A percentile compares a stretch with the other conserved stretches of the same genome.
phyloP scores from a whole-genome alignment of 37 sponge, comb jelly and placozoan species.

The Geodia barretti region DNA sequence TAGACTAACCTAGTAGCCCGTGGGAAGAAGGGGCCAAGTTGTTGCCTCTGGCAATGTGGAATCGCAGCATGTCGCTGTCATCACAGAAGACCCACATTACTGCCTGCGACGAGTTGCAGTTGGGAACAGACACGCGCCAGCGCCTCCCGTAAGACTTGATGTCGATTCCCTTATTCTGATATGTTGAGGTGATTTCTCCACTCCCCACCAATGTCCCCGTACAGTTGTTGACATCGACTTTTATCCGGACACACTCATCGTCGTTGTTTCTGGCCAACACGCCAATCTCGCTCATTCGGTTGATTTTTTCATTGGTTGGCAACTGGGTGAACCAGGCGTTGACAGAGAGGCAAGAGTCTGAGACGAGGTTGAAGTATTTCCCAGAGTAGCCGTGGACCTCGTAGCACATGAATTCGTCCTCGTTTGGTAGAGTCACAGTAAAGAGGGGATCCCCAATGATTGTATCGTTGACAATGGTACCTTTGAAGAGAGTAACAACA shows the following conservation, averaged over 20 bases:
- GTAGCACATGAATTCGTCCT: slow-evolving; percentile 40
- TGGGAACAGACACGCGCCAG: slow-evolving; percentile 65
- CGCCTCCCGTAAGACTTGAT: slow-evolving; percentile 9
- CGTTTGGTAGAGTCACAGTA: slow-evolving; percentile 24
- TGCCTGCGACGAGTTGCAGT: slow-evolving; percentile 54
- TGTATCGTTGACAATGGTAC: slow-evolving; percentile 44
- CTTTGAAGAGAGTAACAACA: too few species aligned
- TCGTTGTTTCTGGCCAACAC: slow-evolving; percentile 32
- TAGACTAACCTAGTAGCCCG: slow-evolving; percentile 73
- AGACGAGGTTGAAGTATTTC: slow-evolving; percentile 53
- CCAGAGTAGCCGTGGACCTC: slow-evolving; percentile 59
- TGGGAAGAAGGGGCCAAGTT: slow-evolving; percentile 71
- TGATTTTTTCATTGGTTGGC: slow-evolving; percentile 10
- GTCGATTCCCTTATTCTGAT: too few species aligned
- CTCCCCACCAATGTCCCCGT: slow-evolving; percentile 12
- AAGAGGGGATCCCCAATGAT: slow-evolving; percentile 58
- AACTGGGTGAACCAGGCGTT: slow-evolving; percentile 48
- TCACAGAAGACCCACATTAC: slow-evolving; percentile 78
- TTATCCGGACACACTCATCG: slow-evolving; percentile 24
- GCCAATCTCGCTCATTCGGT: slow-evolving; percentile 54
- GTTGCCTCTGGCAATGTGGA: slow-evolving; percentile 50
- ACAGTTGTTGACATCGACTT: slow-evolving; percentile 53
- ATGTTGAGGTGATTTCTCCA: too few species aligned
- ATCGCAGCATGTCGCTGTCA: slow-evolving; percentile 50
- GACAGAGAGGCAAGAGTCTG: slow-evolving; percentile 62